Evolutionary conservation across 2,888 invertebrate genomes (phyloP).

Genomic region (Lasioglossum leucozonium): DNA sequence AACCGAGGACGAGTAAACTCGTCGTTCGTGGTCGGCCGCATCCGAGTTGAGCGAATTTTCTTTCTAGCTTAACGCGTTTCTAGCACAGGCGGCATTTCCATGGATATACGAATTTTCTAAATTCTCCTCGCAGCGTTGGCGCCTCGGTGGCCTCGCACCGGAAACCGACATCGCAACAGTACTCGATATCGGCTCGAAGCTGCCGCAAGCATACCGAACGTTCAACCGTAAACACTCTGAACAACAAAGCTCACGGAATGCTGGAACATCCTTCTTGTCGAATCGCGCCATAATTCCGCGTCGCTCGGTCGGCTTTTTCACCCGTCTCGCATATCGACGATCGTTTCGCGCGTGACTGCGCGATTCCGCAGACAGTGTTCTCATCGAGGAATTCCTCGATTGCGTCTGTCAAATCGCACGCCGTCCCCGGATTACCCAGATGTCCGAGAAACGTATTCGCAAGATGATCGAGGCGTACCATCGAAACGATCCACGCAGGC

Average conservation of each 20-base stretch:
- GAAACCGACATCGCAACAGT: not conserved
- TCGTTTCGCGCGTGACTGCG: constrained; percentile 19
- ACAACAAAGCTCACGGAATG: not conserved
- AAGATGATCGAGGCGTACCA: not conserved
- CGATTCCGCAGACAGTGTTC: not conserved
- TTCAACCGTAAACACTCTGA: not conserved
- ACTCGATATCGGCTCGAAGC: not conserved
- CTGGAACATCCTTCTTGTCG: not conserved
- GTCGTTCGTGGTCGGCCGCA: not conserved
- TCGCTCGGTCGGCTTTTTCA: not conserved
- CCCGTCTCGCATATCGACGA: not conserved
- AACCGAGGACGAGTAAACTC: not conserved
- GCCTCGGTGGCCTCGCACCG: not conserved
- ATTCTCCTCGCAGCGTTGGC: not conserved
- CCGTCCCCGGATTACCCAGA: not conserved
- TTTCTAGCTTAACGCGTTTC: not conserved
- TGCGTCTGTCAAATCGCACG: not conserved
- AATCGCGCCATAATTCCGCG: too few relatives aligned
- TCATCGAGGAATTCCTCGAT: constrained; percentile 1
- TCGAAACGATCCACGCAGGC: constrained; percentile 1
- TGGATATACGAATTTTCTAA: not conserved
- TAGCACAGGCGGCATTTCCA: not conserved
- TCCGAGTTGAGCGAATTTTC: not conserved
- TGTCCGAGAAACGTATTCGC: not conserved
- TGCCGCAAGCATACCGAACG: not conserved